Base-by-base conservation (phyloP, 2,888 invertebrate species). In the Agriopis marginaria region DNA sequence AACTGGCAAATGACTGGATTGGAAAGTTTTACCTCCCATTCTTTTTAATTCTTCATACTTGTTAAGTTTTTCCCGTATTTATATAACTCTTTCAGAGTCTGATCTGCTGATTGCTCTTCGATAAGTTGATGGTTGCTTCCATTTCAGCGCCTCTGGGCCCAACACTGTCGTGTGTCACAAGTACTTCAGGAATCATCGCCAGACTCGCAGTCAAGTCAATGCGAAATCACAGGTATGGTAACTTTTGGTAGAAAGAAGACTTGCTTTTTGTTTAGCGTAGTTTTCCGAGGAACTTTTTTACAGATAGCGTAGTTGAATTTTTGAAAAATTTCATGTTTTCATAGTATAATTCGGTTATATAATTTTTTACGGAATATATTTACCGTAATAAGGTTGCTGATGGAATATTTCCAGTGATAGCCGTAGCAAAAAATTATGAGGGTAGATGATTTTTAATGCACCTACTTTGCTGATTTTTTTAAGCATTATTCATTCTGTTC, bases 111-210 rank as follows among this genome's bases (percentile, higher is more conserved):
- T 50, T 23, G 4, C 23, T 23, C n/a, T n/a, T 40, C 10, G 23
- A 45, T 47, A 0, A 10, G 17, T 40, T 7, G 45, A 32, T 44
- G 8, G 42, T 44, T 39, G 51, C 8, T 8, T 66, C 39, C 32
- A 54, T 90, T 89, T 69, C 85, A 94, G 93, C 93, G 93, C 85
- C 92, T 94, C 72, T 93, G 91, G 93, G 87, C 91, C 82, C 90
- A 92, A 72, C 89, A 93, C 80, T 92, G 91, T 80, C 90, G 92
- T 74, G 85, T 93, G 72, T 89, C 91, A 58, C 92, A 92, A 89
- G 89, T 89, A 59, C 80, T 93, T 69, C 92, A 92, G 79, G 92
- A 92, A 72, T 82, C 89, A 55, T 73, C 88, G 67, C 77, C 80
- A 76, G 91, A 90, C 73, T 82, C 87, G 66, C 90, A 89, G 75